Percentiles rank a stretch among this genome's conserved stretches.
These are phyloP conservation scores for Microcaecilia unicolor DNA, from an alignment of 2,797 vertebrate genomes.

Conservation along the genomic window DNA sequence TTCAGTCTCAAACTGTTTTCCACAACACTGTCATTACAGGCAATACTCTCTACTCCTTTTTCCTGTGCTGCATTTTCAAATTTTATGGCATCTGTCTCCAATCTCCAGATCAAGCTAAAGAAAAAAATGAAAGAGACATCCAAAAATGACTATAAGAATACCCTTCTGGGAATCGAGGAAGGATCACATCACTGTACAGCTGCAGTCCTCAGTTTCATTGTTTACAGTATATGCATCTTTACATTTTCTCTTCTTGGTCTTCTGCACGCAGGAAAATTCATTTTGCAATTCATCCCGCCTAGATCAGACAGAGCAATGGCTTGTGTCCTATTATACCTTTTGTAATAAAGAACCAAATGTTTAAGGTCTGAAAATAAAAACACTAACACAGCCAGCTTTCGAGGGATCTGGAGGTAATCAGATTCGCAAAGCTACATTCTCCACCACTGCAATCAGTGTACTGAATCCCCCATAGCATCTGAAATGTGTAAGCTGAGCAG, in stretches of 20 bases:
- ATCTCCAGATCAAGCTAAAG: too few species aligned
- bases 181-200: too few species aligned
- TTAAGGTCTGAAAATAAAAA: conserved; percentile 18
- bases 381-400: neutral
- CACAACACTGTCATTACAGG: neutral
- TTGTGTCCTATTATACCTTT: too few species aligned
- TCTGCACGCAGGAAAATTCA: neutral
- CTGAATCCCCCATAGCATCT: neutral
- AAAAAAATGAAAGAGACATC: too few species aligned
- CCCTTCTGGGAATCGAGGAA: too few species aligned
- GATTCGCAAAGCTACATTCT: neutral
- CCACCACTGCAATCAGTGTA: neutral
- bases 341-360: neutral
- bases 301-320: neutral
- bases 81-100: too few species aligned
- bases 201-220: conserved; percentile 15
- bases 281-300: neutral
- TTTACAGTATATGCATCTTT: conserved; percentile 5
- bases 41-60: conserved; percentile 20
- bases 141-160: too few species aligned
- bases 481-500: neutral
- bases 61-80: too few species aligned
- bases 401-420: neutral
- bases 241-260: neutral
- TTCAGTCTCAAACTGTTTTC: neutral